These are phyloP conservation scores for Cordilura impudica DNA, from an alignment of 2,888 invertebrate genomes.

Conservation along the genomic window DNA sequence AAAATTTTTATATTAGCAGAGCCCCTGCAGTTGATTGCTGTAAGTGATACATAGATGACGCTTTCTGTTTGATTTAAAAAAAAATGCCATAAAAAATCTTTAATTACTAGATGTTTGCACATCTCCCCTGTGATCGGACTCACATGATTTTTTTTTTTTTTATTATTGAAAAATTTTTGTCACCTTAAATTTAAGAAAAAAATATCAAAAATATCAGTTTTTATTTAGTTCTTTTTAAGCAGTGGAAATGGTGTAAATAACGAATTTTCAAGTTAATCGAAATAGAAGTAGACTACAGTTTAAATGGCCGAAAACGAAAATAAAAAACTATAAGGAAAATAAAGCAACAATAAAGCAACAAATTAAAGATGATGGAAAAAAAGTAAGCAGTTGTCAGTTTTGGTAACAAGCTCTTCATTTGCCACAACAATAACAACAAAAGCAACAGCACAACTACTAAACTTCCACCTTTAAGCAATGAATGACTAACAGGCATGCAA, in stretches of 20 bases:
- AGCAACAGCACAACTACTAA: slow-evolving; percentile 22
- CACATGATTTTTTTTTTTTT: too few relatives aligned
- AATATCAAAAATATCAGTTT: too few relatives aligned
- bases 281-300: neutral
- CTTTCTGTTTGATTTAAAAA: too few relatives aligned
- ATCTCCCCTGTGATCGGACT: too few relatives aligned
- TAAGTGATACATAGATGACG: too few relatives aligned
- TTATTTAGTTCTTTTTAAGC: too few relatives aligned
- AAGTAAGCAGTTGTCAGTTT: slow-evolving; percentile 57
- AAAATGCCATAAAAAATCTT: too few relatives aligned
- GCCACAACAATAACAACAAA: neutral
- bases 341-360: slow-evolving; percentile 30
- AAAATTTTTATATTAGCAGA: too few relatives aligned
- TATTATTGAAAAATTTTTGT: too few relatives aligned
- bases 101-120: too few relatives aligned
- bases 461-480: slow-evolving; percentile 44
- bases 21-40: too few relatives aligned
- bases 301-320: neutral
- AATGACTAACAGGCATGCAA: slow-evolving; percentile 53
- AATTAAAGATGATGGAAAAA: slow-evolving; percentile 30
- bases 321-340: slow-evolving; percentile 7
- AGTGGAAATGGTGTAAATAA: neutral
- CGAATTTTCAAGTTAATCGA: neutral
- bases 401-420: slow-evolving; percentile 58
- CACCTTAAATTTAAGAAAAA: too few relatives aligned